These are phyloP conservation scores for Cyrtorhinus lividipennis DNA, from an alignment of 1,140 invertebrate genomes.

Conservation along the genomic window DNA sequence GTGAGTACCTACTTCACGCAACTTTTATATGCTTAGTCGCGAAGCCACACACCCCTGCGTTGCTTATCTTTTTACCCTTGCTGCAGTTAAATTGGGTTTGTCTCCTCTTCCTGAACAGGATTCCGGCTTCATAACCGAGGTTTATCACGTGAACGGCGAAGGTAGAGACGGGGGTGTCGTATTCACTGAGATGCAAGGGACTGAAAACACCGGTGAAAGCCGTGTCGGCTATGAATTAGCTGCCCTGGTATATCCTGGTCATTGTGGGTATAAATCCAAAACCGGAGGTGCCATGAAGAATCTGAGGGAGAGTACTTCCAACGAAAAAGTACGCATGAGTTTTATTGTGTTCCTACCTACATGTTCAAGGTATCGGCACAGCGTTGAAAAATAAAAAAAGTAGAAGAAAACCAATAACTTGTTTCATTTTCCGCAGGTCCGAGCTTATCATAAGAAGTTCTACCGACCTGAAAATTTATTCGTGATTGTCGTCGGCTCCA, in stretches of 20 bases:
- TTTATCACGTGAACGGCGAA: conserved; percentile 76
- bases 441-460: conserved; percentile 65
- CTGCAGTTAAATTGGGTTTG: not conserved
- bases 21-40: too few relatives aligned
- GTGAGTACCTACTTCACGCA: conserved; percentile 37
- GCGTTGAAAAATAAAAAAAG: too few relatives aligned
- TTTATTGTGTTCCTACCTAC: too few relatives aligned
- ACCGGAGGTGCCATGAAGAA: conserved; percentile 75
- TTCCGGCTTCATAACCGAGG: conserved; percentile 70
- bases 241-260: conserved; percentile 56
- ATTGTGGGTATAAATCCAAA: conserved; percentile 69
- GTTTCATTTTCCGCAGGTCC: conserved; percentile 39
- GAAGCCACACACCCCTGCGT: conserved; percentile 17
- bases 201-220: conserved; percentile 65
- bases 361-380: too few relatives aligned
- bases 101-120: conserved; percentile 47
- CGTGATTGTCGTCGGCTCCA: conserved; percentile 67
- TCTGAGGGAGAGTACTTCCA: conserved; percentile 61
- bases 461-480: conserved; percentile 83
- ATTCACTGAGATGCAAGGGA: conserved; percentile 75
- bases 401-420: too few relatives aligned
- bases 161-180: conserved; percentile 83
- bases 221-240: conserved; percentile 41
- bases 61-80: not conserved
- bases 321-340: conserved; percentile 62